phyloP scores from a whole-genome alignment of 2,888 invertebrate species.

The Leptopilina syphax region DNA sequence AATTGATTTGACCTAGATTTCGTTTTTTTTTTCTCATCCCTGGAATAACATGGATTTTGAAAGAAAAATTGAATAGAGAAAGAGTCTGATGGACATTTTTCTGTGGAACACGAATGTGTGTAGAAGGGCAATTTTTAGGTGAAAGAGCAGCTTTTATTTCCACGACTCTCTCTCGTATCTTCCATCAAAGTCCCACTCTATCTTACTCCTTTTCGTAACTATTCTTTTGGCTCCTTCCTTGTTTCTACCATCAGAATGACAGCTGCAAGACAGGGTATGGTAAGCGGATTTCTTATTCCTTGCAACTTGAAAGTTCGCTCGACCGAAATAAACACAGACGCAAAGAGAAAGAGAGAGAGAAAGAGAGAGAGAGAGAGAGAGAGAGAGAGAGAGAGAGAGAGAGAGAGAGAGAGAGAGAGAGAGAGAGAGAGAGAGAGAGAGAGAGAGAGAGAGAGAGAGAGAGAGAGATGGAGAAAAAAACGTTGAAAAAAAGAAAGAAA shows the following conservation, averaged over 20 bases:
- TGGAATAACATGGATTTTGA: constrained; percentile 3
- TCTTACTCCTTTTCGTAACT: constrained; percentile 39
- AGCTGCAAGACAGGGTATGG: constrained; percentile 40
- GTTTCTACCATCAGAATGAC: constrained; percentile 40
- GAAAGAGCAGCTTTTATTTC: constrained; percentile 41
- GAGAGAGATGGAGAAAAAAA: neutral
- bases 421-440: neutral
- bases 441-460: neutral
- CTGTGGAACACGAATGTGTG: constrained; percentile 8
- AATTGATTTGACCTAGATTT: constrained; percentile 14
- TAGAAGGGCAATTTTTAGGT: constrained; percentile 36
- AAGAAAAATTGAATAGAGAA: constrained; percentile 15
- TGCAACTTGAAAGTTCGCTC: constrained; percentile 41
- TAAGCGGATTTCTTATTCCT: constrained; percentile 49
- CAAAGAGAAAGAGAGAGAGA: neutral
- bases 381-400: neutral
- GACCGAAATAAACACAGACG: constrained; percentile 43
- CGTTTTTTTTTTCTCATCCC: no score
- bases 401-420: neutral
- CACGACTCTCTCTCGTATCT: constrained; percentile 22
- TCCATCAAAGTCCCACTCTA: constrained; percentile 29
- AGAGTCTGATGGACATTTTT: constrained; percentile 43
- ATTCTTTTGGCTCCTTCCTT: constrained; percentile 36
- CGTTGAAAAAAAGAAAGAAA: no score
- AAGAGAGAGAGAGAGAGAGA: neutral